Conservation (phyloP, 2,888 invertebrate genomes). For the Diarsia brunnea region DNA sequence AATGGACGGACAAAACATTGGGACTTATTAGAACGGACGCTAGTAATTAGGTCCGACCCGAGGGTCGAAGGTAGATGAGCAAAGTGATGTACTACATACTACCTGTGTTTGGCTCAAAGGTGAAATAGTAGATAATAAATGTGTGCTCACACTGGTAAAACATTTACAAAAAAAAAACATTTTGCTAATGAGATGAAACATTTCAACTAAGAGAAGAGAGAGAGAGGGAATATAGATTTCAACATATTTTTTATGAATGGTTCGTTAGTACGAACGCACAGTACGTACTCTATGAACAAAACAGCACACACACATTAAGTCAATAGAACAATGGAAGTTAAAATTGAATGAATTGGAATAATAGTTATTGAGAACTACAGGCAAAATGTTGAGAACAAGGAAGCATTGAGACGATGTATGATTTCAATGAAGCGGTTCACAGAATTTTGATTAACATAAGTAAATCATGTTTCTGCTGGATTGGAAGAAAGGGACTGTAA, state of each 20-base stretch:
- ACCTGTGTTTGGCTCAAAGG: slow-evolving; percentile 11
- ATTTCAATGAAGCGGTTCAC: too few relatives aligned
- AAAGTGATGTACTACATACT: slow-evolving; percentile 12
- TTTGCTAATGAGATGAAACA: background rate
- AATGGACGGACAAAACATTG: slow-evolving; percentile 46
- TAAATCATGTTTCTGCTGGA: background rate
- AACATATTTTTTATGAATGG: background rate
- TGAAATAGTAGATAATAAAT: slow-evolving; percentile 2
- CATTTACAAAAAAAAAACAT: background rate
- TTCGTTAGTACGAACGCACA: background rate
- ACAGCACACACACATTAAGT: background rate
- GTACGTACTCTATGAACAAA: background rate
- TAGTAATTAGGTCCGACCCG: slow-evolving; percentile 50
- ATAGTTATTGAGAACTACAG: background rate
- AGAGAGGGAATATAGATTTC: background rate
- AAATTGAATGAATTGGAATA: background rate
- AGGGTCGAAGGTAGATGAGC: background rate
- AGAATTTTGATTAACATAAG: background rate
- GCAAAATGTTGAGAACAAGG: background rate
- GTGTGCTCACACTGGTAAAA: background rate
- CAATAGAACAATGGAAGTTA: slow-evolving; percentile 5
- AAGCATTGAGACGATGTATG: background rate
- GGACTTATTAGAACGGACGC: slow-evolving; percentile 29
- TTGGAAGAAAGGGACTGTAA: background rate
- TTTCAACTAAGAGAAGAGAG: background rate